Evolutionary conservation across 2,113 vertebrate species (phyloP).

Genomic region (Takifugu bimaculatus): DNA sequence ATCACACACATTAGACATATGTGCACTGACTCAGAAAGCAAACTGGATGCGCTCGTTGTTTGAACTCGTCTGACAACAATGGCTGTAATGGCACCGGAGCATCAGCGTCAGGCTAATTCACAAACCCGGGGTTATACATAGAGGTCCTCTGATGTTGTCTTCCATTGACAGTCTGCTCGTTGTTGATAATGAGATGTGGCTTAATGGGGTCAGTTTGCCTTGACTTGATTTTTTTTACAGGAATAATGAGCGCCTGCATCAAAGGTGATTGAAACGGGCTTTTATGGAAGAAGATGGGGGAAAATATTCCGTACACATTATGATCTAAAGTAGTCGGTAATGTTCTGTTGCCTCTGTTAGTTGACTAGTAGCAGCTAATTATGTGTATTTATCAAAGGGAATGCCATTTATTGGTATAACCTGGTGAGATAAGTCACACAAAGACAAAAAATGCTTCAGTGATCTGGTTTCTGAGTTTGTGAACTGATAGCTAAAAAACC

Average conservation of each 20-base stretch:
- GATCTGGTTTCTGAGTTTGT: slow-evolving; percentile 45
- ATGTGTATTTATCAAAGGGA: slow-evolving; percentile 10
- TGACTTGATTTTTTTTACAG: slow-evolving; percentile 62
- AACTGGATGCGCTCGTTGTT: slow-evolving; percentile 42
- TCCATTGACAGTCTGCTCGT: slow-evolving; percentile 54
- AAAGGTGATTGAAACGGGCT: slow-evolving; percentile 51
- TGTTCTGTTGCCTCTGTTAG: slow-evolving; percentile 12
- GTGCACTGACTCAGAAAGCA: slow-evolving; percentile 13
- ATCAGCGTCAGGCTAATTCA: slow-evolving; percentile 47
- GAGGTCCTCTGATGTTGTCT: slow-evolving; percentile 54
- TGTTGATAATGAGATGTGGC: slow-evolving; percentile 60
- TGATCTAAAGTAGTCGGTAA: slow-evolving; percentile 19
- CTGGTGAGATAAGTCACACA: slow-evolving; percentile 6
- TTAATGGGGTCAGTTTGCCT: slow-evolving; percentile 63
- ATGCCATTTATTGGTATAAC: slow-evolving; percentile 2
- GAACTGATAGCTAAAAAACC: slow-evolving; percentile 20
- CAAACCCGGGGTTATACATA: slow-evolving; percentile 60
- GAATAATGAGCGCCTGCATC: slow-evolving; percentile 63
- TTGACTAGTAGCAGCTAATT: slow-evolving; percentile 12
- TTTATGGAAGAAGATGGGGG: slow-evolving; percentile 40
- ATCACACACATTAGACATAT: slow-evolving; percentile 10
- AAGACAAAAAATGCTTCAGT: slow-evolving; percentile 34
- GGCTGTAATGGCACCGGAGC: slow-evolving; percentile 44
- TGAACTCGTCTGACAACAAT: slow-evolving; percentile 48
- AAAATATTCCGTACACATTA: slow-evolving; percentile 23